Percentiles rank a stretch among this genome's conserved stretches.
Conservation (phyloP, 2,888 invertebrate genomes). For the Dasypolia templi region DNA sequence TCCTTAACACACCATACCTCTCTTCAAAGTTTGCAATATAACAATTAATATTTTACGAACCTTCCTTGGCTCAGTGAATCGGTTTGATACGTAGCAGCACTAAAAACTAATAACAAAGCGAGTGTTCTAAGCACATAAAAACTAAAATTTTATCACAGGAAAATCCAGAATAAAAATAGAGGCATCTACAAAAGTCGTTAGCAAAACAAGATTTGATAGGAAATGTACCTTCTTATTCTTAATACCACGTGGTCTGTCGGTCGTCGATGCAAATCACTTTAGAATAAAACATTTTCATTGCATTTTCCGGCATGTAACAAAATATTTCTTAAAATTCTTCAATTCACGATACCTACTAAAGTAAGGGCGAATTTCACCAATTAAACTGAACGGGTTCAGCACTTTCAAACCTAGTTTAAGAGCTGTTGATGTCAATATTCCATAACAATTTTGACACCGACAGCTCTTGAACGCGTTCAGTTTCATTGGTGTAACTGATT, state of each 20-base stretch:
- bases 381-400: no score
- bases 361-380: no score
- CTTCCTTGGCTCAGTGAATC: conserved; percentile 37
- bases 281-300: no score
- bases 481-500: no score
- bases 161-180: not conserved
- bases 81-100: conserved; percentile 28
- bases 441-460: no score
- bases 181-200: not conserved
- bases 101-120: conserved; percentile 40
- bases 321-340: no score
- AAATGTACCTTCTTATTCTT: not conserved
- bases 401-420: no score
- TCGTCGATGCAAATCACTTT: conserved; percentile 30
- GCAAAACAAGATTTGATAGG: conserved; percentile 19
- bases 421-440: no score
- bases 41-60: conserved; percentile 36
- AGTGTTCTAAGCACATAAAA: conserved; percentile 16
- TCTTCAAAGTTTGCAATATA: conserved; percentile 27
- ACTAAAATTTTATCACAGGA: not conserved
- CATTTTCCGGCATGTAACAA: conserved; percentile 19
- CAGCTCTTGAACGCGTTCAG: no score
- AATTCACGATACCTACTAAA: no score
- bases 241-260: conserved; percentile 42
- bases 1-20: no score